Evolutionary conservation across 2,888 invertebrate genomes (phyloP).

Genomic region (Ferrisia virgata): DNA sequence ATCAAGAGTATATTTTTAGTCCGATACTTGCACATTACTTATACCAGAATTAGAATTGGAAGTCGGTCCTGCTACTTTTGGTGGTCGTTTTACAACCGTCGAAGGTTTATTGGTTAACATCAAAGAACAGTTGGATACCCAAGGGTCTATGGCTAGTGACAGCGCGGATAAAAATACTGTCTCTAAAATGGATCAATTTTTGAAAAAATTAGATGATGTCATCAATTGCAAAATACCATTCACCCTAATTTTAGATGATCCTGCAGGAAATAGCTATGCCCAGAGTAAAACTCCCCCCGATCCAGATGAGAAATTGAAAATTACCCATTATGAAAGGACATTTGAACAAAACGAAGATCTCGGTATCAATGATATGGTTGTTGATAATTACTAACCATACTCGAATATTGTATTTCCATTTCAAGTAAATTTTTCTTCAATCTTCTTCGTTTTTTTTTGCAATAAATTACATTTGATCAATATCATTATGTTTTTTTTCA

Average conservation of each 20-base stretch:
- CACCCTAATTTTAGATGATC: conserved; percentile 87
- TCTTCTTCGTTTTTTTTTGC: neutral
- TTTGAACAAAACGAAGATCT: conserved; percentile 93
- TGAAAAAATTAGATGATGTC: conserved; percentile 65
- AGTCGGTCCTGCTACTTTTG: conserved; percentile 78
- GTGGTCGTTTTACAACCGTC: conserved; percentile 91
- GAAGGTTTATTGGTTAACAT: conserved; percentile 83
- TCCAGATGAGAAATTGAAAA: conserved; percentile 68
- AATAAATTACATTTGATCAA: too few relatives aligned
- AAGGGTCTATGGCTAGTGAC: conserved; percentile 69
- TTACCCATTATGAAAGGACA: conserved; percentile 75
- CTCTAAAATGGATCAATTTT: conserved; percentile 62
- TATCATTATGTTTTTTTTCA: neutral
- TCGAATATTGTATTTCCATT: too few relatives aligned
- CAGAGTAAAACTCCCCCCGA: conserved; percentile 73
- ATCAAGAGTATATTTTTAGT: conserved; percentile 55
- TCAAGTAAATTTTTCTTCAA: neutral
- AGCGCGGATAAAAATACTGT: conserved; percentile 61
- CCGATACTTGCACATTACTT: conserved; percentile 73
- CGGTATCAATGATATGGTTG: conserved; percentile 93
- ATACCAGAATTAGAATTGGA: conserved; percentile 88
- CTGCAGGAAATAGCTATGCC: conserved; percentile 95
- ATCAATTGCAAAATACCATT: conserved; percentile 62
- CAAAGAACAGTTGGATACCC: conserved; percentile 68
- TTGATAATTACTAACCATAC: conserved; percentile 68